Conservation (phyloP, 2,888 invertebrate species). For the Sphinx pinastri region DNA sequence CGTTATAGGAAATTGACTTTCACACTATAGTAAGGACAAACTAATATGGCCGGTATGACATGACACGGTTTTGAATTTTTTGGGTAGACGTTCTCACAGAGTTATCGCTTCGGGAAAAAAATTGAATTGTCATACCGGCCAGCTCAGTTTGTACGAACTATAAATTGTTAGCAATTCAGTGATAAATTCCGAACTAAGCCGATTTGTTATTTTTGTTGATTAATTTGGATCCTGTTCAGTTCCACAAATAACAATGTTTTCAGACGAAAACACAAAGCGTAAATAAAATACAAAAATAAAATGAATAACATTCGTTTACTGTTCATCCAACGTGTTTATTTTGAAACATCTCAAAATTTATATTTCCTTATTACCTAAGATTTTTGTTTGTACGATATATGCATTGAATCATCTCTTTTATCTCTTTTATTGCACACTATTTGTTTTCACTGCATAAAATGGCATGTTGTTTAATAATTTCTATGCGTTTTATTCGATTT, state of each 20-base stretch:
- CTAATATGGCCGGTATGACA: too few relatives aligned
- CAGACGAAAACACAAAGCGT: background rate
- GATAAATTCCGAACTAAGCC: too few relatives aligned
- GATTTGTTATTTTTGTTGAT: too few relatives aligned
- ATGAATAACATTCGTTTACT: slow-evolving; percentile 4
- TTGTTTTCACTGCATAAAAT: slow-evolving; percentile 14
- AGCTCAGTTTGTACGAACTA: too few relatives aligned
- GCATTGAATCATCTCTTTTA: slow-evolving; percentile 15
- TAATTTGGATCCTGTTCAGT: background rate
- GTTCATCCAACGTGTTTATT: slow-evolving; percentile 5
- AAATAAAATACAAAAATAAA: slow-evolving; percentile 4
- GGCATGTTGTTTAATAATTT: background rate
- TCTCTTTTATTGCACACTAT: slow-evolving; percentile 3
- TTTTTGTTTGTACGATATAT: background rate
- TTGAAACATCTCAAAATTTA: slow-evolving; percentile 15
- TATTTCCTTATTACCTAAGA: background rate
- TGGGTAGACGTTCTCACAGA: too few relatives aligned
- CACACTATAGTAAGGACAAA: too few relatives aligned
- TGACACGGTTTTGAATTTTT: too few relatives aligned
- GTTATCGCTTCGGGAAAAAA: too few relatives aligned
- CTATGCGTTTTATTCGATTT: background rate
- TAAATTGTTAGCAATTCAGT: too few relatives aligned
- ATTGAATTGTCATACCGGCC: too few relatives aligned
- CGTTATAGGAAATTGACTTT: too few relatives aligned
- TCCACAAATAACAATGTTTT: background rate